Conservation (phyloP, 1,140 invertebrate species). For the Drosophila pandora region DNA sequence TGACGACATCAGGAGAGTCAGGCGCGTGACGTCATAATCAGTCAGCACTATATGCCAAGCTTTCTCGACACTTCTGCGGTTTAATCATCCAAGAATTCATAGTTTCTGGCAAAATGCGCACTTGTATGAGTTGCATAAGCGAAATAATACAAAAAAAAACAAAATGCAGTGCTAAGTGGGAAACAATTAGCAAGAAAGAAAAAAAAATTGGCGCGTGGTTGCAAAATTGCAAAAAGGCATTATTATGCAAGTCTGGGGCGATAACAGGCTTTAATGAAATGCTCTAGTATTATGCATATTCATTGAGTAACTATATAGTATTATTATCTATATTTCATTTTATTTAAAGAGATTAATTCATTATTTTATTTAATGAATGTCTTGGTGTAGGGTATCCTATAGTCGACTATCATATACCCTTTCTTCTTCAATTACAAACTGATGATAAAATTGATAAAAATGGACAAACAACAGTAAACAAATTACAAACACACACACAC, state of each 20-base stretch:
- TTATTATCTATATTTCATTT: not conserved
- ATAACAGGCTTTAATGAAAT: conserved; percentile 36
- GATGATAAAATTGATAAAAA: conserved; percentile 26
- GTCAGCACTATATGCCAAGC: not conserved
- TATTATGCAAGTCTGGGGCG: conserved; percentile 44
- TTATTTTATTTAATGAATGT: no score
- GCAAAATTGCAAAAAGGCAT: conserved; percentile 8
- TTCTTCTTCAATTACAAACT: not conserved
- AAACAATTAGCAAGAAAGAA: conserved; percentile 52
- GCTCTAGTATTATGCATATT: conserved; percentile 26
- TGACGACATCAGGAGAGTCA: conserved; percentile 41
- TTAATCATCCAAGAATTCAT: not conserved
- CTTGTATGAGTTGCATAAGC: conserved; percentile 60
- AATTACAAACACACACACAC: conserved; percentile 23
- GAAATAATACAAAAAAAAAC: conserved; percentile 29
- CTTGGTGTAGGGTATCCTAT: conserved; percentile 5
- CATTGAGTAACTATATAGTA: conserved; percentile 9
- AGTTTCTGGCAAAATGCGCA: conserved; percentile 51
- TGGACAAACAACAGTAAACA: conserved; percentile 37
- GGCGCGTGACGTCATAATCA: conserved; percentile 52
- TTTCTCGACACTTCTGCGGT: not conserved
- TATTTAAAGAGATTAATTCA: not conserved
- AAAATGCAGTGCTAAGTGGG: conserved; percentile 50
- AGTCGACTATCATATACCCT: conserved; percentile 15
- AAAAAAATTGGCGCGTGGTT: conserved; percentile 34